Percentiles rank a stretch among this genome's conserved stretches.
Conservation (phyloP, 2,797 vertebrate genomes). For the Petrocephalus schoutedeni region DNA sequence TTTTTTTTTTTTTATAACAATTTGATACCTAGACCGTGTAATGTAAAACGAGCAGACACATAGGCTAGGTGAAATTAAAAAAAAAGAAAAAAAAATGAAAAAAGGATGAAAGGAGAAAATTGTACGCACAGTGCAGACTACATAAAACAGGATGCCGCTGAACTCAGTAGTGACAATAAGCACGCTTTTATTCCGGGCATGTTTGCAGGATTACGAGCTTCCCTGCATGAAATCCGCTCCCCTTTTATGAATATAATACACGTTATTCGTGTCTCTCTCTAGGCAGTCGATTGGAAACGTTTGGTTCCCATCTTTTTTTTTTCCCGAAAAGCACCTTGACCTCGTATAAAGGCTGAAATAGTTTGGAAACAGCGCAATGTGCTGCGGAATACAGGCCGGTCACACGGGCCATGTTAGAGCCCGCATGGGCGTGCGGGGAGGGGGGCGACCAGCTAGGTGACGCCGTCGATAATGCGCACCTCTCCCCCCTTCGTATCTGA, state of each 20-base stretch:
- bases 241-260: conserved; percentile 44
- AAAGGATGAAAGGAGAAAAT: background rate
- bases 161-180: conserved; percentile 20
- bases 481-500: background rate
- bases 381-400: background rate
- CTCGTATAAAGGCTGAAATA: background rate
- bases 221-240: conserved; percentile 36
- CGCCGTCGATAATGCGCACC: background rate
- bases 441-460: background rate
- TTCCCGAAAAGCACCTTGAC: conserved; percentile 49
- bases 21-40: background rate
- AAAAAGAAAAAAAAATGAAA: background rate
- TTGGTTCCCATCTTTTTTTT: conserved; percentile 33
- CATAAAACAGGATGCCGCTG: background rate
- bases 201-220: conserved; percentile 31
- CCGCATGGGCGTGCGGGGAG: background rate
- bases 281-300: conserved; percentile 56
- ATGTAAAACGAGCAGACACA: background rate
- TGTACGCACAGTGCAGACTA: background rate
- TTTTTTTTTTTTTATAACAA: background rate
- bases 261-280: conserved; percentile 59
- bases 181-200: conserved; percentile 44
- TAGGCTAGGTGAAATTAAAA: background rate
- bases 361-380: background rate
- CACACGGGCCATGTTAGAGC: background rate